Conservation (phyloP, 2,113 vertebrate genomes). For the Fulica atra region DNA sequence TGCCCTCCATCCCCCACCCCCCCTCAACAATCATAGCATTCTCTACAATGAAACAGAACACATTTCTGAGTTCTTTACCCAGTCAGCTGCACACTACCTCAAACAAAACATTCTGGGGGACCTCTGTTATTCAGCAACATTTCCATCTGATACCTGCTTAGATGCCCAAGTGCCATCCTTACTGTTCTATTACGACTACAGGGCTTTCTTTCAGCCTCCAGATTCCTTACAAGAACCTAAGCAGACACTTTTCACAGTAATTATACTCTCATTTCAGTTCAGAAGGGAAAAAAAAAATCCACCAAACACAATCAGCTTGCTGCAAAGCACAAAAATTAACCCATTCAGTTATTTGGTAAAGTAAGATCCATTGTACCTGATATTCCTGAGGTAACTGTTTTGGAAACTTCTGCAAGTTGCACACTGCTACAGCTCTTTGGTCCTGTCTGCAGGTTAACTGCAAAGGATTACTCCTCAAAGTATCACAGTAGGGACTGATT, state of each 20-base stretch:
- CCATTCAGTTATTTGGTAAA: not conserved
- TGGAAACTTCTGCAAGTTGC: conserved; percentile 92
- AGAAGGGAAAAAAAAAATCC: not conserved
- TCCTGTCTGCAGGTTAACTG: conserved; percentile 96
- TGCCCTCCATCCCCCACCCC: too few species aligned
- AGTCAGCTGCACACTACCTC: too few species aligned
- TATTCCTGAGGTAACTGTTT: conserved; percentile 89
- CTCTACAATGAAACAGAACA: not conserved
- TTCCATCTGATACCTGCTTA: not conserved
- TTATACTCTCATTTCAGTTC: not conserved
- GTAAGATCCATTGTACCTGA: conserved; percentile 80
- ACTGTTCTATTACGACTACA: not conserved
- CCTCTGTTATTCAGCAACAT: not conserved
- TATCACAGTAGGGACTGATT: conserved; percentile 89
- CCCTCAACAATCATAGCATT: not conserved
- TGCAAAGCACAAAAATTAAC: not conserved
- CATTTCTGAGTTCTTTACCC: too few species aligned
- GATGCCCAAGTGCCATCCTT: not conserved
- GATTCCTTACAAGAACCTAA: not conserved
- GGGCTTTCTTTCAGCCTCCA: not conserved
- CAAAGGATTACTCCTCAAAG: conserved; percentile 88
- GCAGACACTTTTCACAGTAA: not conserved
- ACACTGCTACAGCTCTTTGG: conserved; percentile 95
- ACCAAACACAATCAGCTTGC: not conserved
- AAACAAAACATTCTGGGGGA: not conserved